phyloP scores from a whole-genome alignment of 2,113 vertebrate species.

The Chamaetylas fuelleborni region DNA sequence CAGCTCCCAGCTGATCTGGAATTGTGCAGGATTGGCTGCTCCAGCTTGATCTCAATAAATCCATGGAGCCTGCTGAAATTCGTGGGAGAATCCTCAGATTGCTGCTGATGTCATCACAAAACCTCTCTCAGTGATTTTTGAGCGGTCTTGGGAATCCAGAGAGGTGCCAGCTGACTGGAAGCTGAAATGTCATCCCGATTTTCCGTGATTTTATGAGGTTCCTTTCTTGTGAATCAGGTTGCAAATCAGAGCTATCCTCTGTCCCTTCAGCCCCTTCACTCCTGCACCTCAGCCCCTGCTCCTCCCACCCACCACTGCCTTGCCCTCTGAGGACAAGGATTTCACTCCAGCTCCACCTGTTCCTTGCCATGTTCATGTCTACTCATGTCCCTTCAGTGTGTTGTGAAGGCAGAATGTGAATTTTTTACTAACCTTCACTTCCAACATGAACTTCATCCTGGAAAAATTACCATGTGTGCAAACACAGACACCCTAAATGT shows the following conservation, averaged over 20 bases:
- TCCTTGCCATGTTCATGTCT: background rate
- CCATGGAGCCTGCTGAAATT: background rate
- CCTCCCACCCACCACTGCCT: background rate
- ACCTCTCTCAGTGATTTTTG: background rate
- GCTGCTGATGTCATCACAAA: background rate
- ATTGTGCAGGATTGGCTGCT: background rate
- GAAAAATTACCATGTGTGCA: background rate
- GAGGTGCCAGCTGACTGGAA: background rate
- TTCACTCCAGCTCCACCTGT: background rate
- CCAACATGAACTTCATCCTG: background rate
- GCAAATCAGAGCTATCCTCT: background rate
- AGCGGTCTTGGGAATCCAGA: background rate
- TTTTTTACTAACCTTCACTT: background rate
- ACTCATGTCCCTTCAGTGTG: background rate
- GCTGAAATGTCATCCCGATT: accelerated
- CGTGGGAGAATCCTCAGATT: background rate
- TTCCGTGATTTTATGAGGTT: background rate
- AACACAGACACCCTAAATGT: background rate
- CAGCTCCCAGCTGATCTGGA: accelerated
- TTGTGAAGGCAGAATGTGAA: background rate
- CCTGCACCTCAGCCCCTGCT: background rate
- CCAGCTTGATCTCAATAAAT: background rate
- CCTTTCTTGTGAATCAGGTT: background rate
- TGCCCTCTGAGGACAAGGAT: background rate
- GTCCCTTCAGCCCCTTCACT: background rate